These are phyloP conservation scores for Drosophila punjabiensis DNA, from an alignment of 1,140 invertebrate genomes.

Conservation along the genomic window DNA sequence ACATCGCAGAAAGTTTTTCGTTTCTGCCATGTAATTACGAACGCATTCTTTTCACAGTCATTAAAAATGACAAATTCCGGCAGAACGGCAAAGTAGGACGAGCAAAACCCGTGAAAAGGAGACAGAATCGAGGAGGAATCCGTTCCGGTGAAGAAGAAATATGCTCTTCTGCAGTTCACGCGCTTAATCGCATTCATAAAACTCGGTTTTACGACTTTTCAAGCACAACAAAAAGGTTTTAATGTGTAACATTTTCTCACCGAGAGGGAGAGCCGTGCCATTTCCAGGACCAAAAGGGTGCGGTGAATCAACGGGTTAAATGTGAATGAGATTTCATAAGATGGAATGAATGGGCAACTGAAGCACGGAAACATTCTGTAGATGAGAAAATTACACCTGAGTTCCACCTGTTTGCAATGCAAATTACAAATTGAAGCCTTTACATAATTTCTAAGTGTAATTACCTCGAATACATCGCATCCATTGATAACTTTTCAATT, in stretches of 20 bases:
- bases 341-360: slow-evolving; percentile 56
- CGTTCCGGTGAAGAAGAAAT: slow-evolving; percentile 58
- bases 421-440: slow-evolving; percentile 38
- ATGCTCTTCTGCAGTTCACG: slow-evolving; percentile 79
- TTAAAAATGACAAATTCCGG: slow-evolving; percentile 83
- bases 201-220: slow-evolving; percentile 80
- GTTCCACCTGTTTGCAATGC: slow-evolving; percentile 8
- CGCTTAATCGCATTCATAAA: slow-evolving; percentile 82
- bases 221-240: slow-evolving; percentile 63
- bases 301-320: slow-evolving; percentile 44
- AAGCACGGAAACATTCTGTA: neutral
- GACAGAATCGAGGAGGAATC: slow-evolving; percentile 14
- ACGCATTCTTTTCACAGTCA: slow-evolving; percentile 81
- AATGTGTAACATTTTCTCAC: slow-evolving; percentile 65
- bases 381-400: slow-evolving; percentile 11
- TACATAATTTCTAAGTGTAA: slow-evolving; percentile 62
- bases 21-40: slow-evolving; percentile 74
- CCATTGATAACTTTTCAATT: neutral
- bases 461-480: slow-evolving; percentile 31
- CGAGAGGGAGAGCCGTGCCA: slow-evolving; percentile 13
- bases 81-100: slow-evolving; percentile 69
- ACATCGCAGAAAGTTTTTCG: slow-evolving; percentile 63
- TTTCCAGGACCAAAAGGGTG: slow-evolving; percentile 14
- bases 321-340: slow-evolving; percentile 68
- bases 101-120: slow-evolving; percentile 13